A percentile compares a stretch with the other conserved stretches of the same genome.
phyloP scores from a whole-genome alignment of 2,888 invertebrate genomes.

The Drosophila paranaensis region DNA sequence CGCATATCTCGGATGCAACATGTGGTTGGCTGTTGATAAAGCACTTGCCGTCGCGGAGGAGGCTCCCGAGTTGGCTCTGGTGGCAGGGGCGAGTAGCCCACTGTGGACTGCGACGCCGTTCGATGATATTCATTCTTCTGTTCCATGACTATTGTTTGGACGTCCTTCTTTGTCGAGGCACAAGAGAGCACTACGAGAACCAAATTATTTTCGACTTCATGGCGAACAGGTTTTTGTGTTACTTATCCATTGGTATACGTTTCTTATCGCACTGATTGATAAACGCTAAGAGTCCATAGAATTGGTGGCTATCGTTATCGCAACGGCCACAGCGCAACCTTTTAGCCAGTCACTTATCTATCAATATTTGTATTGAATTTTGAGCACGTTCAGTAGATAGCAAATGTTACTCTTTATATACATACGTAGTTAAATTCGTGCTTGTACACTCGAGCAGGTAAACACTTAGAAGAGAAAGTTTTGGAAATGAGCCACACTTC shows the following conservation, averaged over 20 bases:
- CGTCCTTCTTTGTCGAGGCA: constrained; percentile 46
- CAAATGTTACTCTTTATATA: constrained; percentile 21
- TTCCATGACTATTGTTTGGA: constrained; percentile 39
- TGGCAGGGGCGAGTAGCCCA: constrained; percentile 52
- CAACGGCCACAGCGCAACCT: constrained; percentile 25
- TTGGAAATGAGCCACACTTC: too few relatives aligned
- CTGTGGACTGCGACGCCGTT: constrained; percentile 44
- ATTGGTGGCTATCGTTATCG: constrained; percentile 30
- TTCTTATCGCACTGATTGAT: constrained; percentile 75
- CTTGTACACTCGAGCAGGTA: neutral
- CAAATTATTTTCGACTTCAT: constrained; percentile 9
- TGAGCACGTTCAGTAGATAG: constrained; percentile 16
- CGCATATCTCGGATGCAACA: constrained; percentile 68
- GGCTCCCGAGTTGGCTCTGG: constrained; percentile 2
- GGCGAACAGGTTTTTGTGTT: constrained; percentile 40
- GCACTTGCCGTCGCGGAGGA: constrained; percentile 13
- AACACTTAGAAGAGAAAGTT: neutral
- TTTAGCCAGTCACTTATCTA: constrained; percentile 37
- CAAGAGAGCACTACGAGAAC: constrained; percentile 44
- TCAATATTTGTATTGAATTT: constrained; percentile 43
- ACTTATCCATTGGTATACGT: constrained; percentile 51
- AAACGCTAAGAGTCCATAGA: constrained; percentile 29
- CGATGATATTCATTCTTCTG: constrained; percentile 37
- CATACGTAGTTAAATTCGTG: neutral
- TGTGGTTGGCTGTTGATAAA: constrained; percentile 32